Evolutionary conservation across 2,888 invertebrate genomes (phyloP), one percentile per base, ranked within the genome.

Genomic region (Omphaloscelis lunosa): DNA sequence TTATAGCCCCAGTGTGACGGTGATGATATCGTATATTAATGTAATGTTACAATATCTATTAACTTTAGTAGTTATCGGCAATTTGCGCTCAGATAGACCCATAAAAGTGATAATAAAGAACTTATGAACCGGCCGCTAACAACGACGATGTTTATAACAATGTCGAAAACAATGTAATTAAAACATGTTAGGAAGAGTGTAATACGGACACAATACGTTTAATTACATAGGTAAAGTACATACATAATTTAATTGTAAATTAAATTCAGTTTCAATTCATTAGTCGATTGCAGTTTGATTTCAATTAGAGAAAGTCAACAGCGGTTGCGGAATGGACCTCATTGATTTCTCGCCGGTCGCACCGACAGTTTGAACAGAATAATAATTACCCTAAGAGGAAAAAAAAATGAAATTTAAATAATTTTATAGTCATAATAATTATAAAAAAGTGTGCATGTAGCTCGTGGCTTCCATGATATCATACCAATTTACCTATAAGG

Each of bases 281-380:
- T 92, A 93, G 91, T 91, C 88, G 85, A 86, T 78, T 93, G 93
- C 93, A 94, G 92, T 93, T 93, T 93, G 93, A 93, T 93, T 95
- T 94, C 93, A 94, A 95, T 95, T 94, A 95, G 94, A 91, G 92
- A 92, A 90, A 93, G 93, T 94, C 94, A 95, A 95, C 91, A 95
- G 86, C 79, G 89, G 83, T 88, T 85, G 86, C 86, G 79, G 90
- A 89, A 91, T 89, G 91, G 89, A 91, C 90, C 89, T 93, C 93
- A 88, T 84, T 92, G 91, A 92, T 94, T 92, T 92, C 87, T 91
- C 88, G 87, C 76, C 88, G 85, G 88, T 80, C 86, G 83, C 74
- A 63, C 73, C 81, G 80, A 85, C 85, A 87, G 88, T 89, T 88
- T 88, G 86, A 89, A 88, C 86, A 80, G 79, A 85, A 79, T 85